Evolutionary conservation across 1,140 invertebrate genomes (phyloP).

Genomic region (Solenopsis fugax): DNA sequence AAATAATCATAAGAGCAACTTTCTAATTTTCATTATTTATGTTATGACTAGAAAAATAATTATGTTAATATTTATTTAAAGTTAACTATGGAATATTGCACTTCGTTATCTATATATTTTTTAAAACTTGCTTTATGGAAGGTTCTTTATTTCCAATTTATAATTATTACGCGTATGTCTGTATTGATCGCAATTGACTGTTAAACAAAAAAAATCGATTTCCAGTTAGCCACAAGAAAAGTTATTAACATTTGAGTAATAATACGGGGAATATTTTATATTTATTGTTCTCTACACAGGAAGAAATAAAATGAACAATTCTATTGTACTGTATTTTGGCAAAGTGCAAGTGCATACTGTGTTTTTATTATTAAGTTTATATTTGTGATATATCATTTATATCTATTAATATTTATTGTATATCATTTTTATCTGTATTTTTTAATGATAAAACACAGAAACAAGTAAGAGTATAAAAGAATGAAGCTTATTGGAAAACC

Average conservation of each 20-base stretch:
- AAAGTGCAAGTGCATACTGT: not conserved
- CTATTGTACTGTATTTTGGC: not conserved
- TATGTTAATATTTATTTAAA: not conserved
- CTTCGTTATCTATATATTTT: not conserved
- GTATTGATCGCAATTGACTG: not conserved
- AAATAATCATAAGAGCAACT: not conserved
- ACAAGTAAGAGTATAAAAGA: conserved; percentile 19
- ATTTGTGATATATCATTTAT: conserved; percentile 6
- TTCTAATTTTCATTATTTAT: conserved; percentile 12
- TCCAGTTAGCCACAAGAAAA: not conserved
- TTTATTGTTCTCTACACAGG: not conserved
- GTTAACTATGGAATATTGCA: not conserved
- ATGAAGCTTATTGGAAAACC: conserved; percentile 27
- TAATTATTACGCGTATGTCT: not conserved
- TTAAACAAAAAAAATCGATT: not conserved
- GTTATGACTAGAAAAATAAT: not conserved
- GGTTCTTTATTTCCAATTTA: not conserved
- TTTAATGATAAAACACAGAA: conserved; percentile 21
- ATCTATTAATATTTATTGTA: not conserved
- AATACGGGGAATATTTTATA: not conserved
- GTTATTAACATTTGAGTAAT: too few relatives aligned
- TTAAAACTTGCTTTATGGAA: not conserved
- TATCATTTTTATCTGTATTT: not conserved
- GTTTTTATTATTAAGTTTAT: not conserved
- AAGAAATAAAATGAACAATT: not conserved